Conservation (phyloP, 2,113 vertebrate genomes). For the Chinchilla lanigera region DNA sequence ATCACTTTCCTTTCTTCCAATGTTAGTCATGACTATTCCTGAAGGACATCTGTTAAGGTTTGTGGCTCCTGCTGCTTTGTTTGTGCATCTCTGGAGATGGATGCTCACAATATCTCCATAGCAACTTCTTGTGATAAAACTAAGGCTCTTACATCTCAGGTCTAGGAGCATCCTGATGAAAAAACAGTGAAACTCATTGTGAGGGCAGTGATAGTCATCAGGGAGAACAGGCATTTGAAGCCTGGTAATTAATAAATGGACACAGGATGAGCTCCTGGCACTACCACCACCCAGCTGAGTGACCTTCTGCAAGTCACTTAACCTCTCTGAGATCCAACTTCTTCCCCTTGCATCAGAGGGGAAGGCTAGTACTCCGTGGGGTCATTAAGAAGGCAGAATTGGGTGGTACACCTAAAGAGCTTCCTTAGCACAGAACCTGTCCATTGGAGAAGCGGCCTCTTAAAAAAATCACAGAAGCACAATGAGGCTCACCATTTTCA, state of each 20-base stretch:
- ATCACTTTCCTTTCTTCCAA: not conserved
- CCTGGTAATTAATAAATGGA: not conserved
- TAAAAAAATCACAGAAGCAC: not conserved
- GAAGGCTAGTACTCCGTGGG: not conserved
- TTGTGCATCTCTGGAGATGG: slow-evolving; percentile 27
- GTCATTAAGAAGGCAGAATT: not conserved
- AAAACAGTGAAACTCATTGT: not conserved
- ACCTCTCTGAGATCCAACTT: not conserved
- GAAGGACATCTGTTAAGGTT: slow-evolving; percentile 7
- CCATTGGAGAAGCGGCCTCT: not conserved
- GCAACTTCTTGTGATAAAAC: slow-evolving; percentile 65
- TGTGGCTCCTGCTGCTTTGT: not conserved
- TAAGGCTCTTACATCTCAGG: not conserved
- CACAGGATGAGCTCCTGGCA: not conserved
- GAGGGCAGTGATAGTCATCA: not conserved
- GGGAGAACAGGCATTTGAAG: not conserved
- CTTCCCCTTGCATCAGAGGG: not conserved
- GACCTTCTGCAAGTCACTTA: not conserved
- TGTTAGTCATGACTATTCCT: not conserved
- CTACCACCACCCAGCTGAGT: not conserved
- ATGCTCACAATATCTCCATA: slow-evolving; percentile 33
- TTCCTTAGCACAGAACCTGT: not conserved
- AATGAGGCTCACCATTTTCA: not conserved
- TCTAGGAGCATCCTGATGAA: not conserved
- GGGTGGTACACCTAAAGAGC: not conserved